Evolutionary conservation across 2,113 vertebrate genomes (phyloP).

Genomic region (Pantherophis guttatus): DNA sequence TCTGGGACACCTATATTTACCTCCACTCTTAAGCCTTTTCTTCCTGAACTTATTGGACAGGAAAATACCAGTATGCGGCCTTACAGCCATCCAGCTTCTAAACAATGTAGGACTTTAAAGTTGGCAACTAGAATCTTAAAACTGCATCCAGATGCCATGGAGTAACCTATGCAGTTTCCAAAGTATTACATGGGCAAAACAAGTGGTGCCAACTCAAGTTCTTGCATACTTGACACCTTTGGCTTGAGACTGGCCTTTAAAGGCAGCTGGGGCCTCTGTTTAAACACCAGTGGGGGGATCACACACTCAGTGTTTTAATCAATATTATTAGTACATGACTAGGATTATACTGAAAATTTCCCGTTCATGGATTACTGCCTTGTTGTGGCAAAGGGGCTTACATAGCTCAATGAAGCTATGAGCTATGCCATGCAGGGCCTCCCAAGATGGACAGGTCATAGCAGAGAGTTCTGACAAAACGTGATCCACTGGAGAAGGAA

Average conservation of each 20-base stretch:
- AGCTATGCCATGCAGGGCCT: too few species aligned
- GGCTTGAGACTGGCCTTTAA: neutral
- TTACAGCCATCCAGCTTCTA: neutral
- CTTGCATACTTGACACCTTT: neutral
- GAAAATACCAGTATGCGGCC: neutral
- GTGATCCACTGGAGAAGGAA: too few species aligned
- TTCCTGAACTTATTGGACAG: neutral
- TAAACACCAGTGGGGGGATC: neutral
- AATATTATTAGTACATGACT: neutral
- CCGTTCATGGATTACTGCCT: too few species aligned
- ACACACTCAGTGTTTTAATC: neutral
- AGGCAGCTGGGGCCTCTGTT: neutral
- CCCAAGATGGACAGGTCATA: too few species aligned
- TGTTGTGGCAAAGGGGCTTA: too few species aligned
- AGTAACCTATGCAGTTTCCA: neutral
- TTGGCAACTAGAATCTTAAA: neutral
- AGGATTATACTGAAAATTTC: neutral
- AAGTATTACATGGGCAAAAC: neutral
- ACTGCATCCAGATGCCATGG: neutral
- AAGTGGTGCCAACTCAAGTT: neutral
- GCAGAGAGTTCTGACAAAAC: too few species aligned
- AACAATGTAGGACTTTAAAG: neutral
- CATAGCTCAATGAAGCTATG: too few species aligned
- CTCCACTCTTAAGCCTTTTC: neutral
- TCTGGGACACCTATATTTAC: neutral